Conservation (phyloP, 2,888 invertebrate species). For the Blomia tropicalis region DNA sequence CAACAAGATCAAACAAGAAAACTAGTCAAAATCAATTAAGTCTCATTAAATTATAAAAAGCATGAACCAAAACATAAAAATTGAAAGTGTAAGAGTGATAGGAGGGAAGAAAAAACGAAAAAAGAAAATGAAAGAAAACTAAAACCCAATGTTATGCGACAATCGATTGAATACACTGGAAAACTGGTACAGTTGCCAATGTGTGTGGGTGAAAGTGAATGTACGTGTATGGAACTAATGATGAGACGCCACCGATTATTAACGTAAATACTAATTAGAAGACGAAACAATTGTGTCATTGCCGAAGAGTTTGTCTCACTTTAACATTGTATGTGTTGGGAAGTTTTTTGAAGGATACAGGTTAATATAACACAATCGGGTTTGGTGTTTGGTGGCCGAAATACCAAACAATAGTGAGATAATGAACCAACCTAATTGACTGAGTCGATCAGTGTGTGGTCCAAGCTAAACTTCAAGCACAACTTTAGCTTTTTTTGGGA, state of each 20-base stretch:
- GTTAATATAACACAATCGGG: background rate
- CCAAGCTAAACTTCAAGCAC: no score
- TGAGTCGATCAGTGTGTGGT: no score
- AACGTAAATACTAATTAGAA: no score
- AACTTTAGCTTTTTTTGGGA: no score
- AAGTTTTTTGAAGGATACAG: background rate
- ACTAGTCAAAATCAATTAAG: constrained; percentile 8
- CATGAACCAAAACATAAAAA: background rate
- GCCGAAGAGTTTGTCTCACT: background rate
- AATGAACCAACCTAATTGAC: no score
- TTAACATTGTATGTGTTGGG: background rate
- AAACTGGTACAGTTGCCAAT: no score
- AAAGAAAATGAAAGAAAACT: no score
- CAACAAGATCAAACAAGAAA: no score
- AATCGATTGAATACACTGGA: no score
- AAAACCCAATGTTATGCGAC: no score
- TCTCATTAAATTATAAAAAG: background rate
- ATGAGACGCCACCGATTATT: constrained; percentile 4
- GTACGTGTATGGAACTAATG: constrained; percentile 2
- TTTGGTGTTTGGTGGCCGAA: no score
- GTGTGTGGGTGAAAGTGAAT: background rate
- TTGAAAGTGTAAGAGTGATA: background rate
- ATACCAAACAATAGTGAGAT: no score
- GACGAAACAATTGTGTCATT: background rate
- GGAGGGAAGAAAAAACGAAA: background rate